phyloP scores from a whole-genome alignment of 2,888 invertebrate species.

The Brachynemurus nebulosus region DNA sequence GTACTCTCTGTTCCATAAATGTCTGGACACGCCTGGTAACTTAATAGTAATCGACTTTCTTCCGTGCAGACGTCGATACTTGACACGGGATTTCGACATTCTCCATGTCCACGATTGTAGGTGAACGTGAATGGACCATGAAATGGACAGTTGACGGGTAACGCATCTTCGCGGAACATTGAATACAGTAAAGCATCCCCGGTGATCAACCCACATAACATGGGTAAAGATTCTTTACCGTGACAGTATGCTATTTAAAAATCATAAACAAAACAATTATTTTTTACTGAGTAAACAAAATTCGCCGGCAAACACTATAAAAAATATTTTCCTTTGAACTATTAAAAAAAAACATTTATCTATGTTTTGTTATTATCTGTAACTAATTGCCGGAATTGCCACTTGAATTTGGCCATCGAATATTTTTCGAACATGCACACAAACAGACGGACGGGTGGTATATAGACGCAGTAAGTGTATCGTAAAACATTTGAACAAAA shows the following conservation, averaged over 20 bases:
- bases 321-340: too few relatives aligned
- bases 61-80: constrained; percentile 91
- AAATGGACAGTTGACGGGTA: constrained; percentile 80
- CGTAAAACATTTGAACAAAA: too few relatives aligned
- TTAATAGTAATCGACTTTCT: constrained; percentile 74
- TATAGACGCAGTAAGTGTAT: too few relatives aligned
- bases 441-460: too few relatives aligned
- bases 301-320: too few relatives aligned
- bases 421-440: too few relatives aligned
- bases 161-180: constrained; percentile 78
- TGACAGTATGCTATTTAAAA: constrained; percentile 57
- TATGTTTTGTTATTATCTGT: too few relatives aligned
- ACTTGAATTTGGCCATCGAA: too few relatives aligned
- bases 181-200: constrained; percentile 81
- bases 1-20: constrained; percentile 82
- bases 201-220: constrained; percentile 73
- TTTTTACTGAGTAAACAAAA: too few relatives aligned
- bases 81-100: constrained; percentile 78
- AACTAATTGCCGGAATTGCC: too few relatives aligned
- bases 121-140: constrained; percentile 83
- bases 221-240: constrained; percentile 57
- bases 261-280: constrained; percentile 5
- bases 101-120: constrained; percentile 82
- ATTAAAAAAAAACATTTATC: too few relatives aligned
- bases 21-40: constrained; percentile 89